Base-by-base conservation (phyloP, 2,113 vertebrate genomes). In the Dryoscopus gambensis region DNA sequence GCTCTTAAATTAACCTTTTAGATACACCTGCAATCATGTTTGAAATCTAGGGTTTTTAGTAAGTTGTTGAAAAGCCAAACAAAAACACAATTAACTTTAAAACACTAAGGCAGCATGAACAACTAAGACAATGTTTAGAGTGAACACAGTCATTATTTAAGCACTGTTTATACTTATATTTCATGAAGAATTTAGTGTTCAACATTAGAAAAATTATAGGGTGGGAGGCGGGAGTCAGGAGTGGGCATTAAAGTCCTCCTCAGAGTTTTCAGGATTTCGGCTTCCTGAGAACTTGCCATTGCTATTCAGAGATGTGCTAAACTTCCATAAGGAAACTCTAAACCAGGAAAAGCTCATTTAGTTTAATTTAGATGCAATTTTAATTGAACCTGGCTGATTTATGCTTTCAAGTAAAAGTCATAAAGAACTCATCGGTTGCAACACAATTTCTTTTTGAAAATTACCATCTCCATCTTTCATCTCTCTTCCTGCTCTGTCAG, bases 361-460 rank as follows among this genome's bases (percentile, higher is more conserved):
- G 46, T 52, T 65, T 87, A 69, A 93, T 80, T 91, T 85, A 93
- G 87, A 87, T 80, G 74, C 81, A 87, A 87, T 91, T 96, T 96
- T 96, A 96, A 97, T 95, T 91, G 77, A 96, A 71, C 65, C 15
- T 85, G 62, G n/a, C 77, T 92, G 77, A 89, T 94, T 79, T 56
- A 73, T 89, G 63, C 70, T 96, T 96, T 96, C 83, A 91, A 62
- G 67, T 47, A 82, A 13, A 90, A 91, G 50, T 73, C 84, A 90
- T 90, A 75, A 63, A 86, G 76, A 95, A 93, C 71, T 84, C 88
- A 78, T 47, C 0, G 2, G 85, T 23, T 87, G 37, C 90, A 93
- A 89, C 30, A 70, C 40, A 56, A 39, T 92, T 95, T 77, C 71
- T 93, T 90, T 91, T 79, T 60, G 44, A 84, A 92, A 96, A 88